Conservation (phyloP, 2,113 vertebrate species). For the Apodemus speciosus region DNA sequence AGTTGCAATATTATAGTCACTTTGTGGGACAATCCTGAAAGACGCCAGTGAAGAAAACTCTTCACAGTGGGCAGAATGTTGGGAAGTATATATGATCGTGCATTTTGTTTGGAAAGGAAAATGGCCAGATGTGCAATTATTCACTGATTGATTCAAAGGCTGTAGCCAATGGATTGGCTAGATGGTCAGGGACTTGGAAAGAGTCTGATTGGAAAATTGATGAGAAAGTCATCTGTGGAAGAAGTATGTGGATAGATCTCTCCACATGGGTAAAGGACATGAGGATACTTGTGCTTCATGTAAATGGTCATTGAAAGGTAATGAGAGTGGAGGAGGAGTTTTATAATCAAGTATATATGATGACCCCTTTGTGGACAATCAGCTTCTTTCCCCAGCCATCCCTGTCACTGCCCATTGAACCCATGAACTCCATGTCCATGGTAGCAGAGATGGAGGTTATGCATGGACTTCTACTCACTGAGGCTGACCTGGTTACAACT, state of each 20-base stretch:
- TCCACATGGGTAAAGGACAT: background rate
- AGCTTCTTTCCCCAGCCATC: background rate
- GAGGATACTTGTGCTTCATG: background rate
- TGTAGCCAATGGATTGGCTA: too few relatives aligned
- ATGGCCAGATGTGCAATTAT: background rate
- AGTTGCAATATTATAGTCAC: background rate
- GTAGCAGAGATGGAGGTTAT: background rate
- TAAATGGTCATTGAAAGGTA: background rate
- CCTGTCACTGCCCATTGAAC: background rate
- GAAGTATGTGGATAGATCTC: too few relatives aligned
- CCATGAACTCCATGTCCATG: background rate
- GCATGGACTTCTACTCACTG: background rate
- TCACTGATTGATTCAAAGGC: background rate
- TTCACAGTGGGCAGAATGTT: background rate
- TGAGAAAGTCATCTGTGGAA: too few relatives aligned
- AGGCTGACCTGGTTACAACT: background rate
- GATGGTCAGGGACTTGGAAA: too few relatives aligned
- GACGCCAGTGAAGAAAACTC: background rate
- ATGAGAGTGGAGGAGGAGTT: background rate
- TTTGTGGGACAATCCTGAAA: background rate
- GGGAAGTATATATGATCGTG: background rate
- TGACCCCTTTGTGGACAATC: background rate
- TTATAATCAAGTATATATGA: background rate
- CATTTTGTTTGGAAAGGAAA: background rate
- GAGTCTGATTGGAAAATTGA: too few relatives aligned